Evolutionary conservation across 2,888 invertebrate species (phyloP), one percentile per base, ranked within the genome.

Genomic region (Athetis lepigone): DNA sequence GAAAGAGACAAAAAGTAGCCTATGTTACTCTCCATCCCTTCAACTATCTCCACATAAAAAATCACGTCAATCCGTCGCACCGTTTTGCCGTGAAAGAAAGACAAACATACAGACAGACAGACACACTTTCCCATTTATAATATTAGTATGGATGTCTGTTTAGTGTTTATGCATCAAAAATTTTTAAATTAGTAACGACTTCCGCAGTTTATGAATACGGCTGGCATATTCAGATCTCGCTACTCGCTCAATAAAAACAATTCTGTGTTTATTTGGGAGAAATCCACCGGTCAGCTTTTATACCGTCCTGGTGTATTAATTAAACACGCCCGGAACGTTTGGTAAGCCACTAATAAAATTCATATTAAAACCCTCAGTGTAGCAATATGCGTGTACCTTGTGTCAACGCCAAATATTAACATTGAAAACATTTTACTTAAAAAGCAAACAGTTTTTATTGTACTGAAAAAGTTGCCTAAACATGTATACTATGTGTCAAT

Each of bases 401-500:
- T 55, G 40, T 43, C 19, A 63, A 47, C 37, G 11, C 21, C 36
- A 69, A 64, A 76, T 67, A 61, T 62, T 51, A 60, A 58, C 51
- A 58, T 57, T 19, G 42, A 63, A 61, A 77, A 67, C 46, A 67
- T 71, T 64, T 54, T 40, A 69, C 54, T 55, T 52, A 42, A 49
- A 64, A 68, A 58, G 50, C 60, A 57, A 72, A 70, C 55, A 37
- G 9, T 52, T 69, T 76, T 66, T 61, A 71, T 61, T 68, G 67
- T 72, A 60, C 56, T n/a, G 18, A 70, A 76, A 81, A 75, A 66
- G 57, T 72, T 64, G n/a, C 43, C 19, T 36, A 21, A 63, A 37
- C 71, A 64, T 62, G 43, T 63, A 57, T 49, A 36, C 54, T 52
- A 63, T 61, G 45, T 66, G 63, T 69, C 68, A 78, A 80, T 78